Evolutionary conservation across 1,140 invertebrate genomes (phyloP).

Genomic region (Trinorchestia longiramus): DNA sequence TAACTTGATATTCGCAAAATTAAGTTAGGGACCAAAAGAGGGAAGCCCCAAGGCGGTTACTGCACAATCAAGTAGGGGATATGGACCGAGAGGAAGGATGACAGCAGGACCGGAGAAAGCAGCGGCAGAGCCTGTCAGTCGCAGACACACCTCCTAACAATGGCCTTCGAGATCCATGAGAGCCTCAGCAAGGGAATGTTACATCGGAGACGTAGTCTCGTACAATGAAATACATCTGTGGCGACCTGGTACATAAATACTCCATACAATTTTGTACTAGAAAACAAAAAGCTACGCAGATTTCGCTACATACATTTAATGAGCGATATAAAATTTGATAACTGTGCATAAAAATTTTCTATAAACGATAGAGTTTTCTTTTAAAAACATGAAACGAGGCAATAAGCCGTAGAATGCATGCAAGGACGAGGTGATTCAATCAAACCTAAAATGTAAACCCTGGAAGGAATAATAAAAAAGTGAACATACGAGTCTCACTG

Average conservation of each 20-base stretch:
- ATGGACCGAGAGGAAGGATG: slow-evolving; percentile 5
- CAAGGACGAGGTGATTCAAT: no score
- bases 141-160: slow-evolving; percentile 9
- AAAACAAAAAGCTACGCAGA: not conserved
- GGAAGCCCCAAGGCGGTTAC: slow-evolving; percentile 3
- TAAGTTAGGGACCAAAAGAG: not conserved
- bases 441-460: no score
- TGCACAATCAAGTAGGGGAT: not conserved
- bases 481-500: no score
- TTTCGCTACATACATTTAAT: not conserved
- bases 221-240: not conserved
- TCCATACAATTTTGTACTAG: not conserved
- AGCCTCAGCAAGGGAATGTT: not conserved
- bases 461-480: no score
- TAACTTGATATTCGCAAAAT: not conserved
- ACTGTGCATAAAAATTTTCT: not conserved
- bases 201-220: not conserved
- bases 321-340: not conserved
- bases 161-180: not conserved
- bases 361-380: not conserved
- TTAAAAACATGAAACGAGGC: no score
- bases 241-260: not conserved
- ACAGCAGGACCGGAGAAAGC: not conserved
- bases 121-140: slow-evolving; percentile 24
- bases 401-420: not conserved